Percentiles rank a stretch among this genome's conserved stretches.
These are phyloP conservation scores for Cotesia chilonis DNA, from an alignment of 1,140 invertebrate genomes.

Conservation along the genomic window DNA sequence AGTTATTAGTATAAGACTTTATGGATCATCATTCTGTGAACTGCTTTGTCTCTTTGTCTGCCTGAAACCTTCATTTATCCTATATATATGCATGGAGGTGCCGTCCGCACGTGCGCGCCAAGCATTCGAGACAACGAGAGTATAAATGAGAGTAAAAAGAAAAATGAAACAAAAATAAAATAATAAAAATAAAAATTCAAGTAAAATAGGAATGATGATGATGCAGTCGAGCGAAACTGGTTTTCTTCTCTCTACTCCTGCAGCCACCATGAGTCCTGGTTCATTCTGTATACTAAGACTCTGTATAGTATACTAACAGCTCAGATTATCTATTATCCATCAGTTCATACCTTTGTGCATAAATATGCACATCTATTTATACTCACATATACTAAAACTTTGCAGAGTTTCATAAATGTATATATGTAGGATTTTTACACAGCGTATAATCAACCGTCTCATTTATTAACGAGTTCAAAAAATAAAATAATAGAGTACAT, in stretches of 20 bases:
- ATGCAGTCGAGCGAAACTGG: conserved; percentile 47
- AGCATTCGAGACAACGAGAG: conserved; percentile 25
- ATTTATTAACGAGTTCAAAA: not conserved
- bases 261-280: conserved; percentile 34
- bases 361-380: conserved; percentile 14
- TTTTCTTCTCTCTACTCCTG: conserved; percentile 41
- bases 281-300: conserved; percentile 22
- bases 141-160: conserved; percentile 19
- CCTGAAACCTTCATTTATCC: conserved; percentile 25
- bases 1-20: not conserved
- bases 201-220: conserved; percentile 16
- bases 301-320: not conserved
- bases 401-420: not conserved
- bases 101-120: conserved; percentile 34
- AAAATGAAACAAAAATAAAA: conserved; percentile 24
- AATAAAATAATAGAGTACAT: not conserved
- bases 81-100: not conserved
- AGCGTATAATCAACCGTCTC: not conserved
- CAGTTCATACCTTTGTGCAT: conserved; percentile 21
- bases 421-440: not conserved
- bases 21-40: conserved; percentile 5
- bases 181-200: conserved; percentile 15
- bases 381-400: not conserved
- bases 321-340: conserved; percentile 11
- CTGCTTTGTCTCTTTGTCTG: conserved; percentile 2